Base-by-base conservation (phyloP, 2,888 invertebrate species). In the Abrostola tripartita region DNA sequence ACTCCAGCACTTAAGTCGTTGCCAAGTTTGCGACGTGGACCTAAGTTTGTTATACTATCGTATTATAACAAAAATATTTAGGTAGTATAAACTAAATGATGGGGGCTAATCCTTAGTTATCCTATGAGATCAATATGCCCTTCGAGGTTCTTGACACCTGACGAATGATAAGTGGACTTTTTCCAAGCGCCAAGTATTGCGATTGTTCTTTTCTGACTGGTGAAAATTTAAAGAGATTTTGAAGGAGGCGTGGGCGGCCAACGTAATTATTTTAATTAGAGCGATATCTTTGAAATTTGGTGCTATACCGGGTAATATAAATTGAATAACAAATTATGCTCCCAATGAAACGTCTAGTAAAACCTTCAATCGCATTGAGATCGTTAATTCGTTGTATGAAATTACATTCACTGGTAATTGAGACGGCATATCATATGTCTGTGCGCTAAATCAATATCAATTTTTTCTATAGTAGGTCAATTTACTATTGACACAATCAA, bases 161-260 rank as follows among this genome's bases (percentile, higher is more conserved):
- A 8, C 12, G 24, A 24, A 24, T 47, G 24, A 47, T 47, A 4
- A 47, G 24, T 24, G 10, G 9, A 24, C 24, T 14, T 24, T 47
- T 47, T 47, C 24, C 14, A 14, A 12, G 40, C 42, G 44, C 1
- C 44, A n/a, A 47, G 14, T 9, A 14, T 12, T 9, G 7, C 14
- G 14, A 24, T 47, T 47, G 44, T 47, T 47, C 44, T 24, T 24
- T 24, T 47, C 44, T 47, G 44, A 24, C 44, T 14, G 44, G 44
- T 47, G 44, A 47, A 47, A 47, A 51, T 64, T 66, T 70, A 42
- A 37, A 44, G 11, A 42, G 72, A 60, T 72, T 55, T 47, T 52
- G 37, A 37, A 37, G n/a, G 42, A 42, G 64, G 66, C 44, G 44
- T 47, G 14, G 44, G 68, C 42, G 24, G 14, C 24, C 52, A 24